Base-by-base conservation (phyloP, 2,797 vertebrate species). In the Pseudochaenichthys georgianus region DNA sequence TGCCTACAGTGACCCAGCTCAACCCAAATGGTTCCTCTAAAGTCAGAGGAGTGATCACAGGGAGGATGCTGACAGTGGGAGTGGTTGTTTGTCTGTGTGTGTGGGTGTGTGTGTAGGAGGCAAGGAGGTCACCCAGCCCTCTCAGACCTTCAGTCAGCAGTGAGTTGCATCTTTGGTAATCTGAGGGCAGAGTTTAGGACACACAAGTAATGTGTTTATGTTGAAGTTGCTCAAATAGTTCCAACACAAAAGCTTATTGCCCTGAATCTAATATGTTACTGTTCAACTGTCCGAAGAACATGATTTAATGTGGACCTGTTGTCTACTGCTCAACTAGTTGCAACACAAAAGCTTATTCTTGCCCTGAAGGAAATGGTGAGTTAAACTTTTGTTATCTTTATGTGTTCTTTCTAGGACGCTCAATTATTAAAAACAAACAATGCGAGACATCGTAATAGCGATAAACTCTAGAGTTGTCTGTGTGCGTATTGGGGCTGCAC, bases 351-450 rank as follows among this genome's bases (percentile, higher is more conserved):
- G 28, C 28, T 5, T 28, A 28, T 28, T 28, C 28, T 28, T 28
- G 28, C 28, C 28, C 96, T 99, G 54, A 97, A 97, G 84, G 97
- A 99, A 95, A 98, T 99, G 82, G 98, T 99, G 87, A 97, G 97
- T 95, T 50, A 47, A 61, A 67, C 0, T 52, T 7, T 66, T 64
- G 17, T 60, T 52, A 42, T 3, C 13, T 13, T 54, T 1, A 4
- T 42, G 16, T 61, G 5, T 66, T 74, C 16, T 61, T 9, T 64
- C 23, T 52, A 1, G 53, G 9, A 43, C 66, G 3, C 48, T 10
- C 10, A 8, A 19, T 63, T 11, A 55, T 58, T 67, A 12, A 41
- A 45, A 43, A 13, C 13, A 23, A 57, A 46, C 77, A 13, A 3
- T 67, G 19, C 63, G 13, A 10, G 7, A 59, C 7, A n/a, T 38